A percentile compares a stretch with the other conserved stretches of the same genome.
Evolutionary conservation across 2,113 vertebrate species (phyloP).

Genomic region (Rynchops niger): DNA sequence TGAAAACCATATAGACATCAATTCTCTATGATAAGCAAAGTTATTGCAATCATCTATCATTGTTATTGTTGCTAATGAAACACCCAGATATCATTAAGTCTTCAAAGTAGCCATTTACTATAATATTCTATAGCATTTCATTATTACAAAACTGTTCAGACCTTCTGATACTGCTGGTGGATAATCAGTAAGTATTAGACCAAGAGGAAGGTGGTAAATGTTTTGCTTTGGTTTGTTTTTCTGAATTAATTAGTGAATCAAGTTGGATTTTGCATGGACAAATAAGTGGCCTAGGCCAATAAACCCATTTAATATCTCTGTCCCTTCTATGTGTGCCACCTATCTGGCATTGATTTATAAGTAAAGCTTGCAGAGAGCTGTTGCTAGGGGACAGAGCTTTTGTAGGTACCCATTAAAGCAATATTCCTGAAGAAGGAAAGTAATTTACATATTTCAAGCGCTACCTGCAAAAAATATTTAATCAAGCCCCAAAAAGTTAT

Average conservation of each 20-base stretch:
- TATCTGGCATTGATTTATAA: constrained; percentile 35
- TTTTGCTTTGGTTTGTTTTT: neutral
- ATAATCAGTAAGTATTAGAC: neutral
- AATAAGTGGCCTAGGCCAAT: neutral
- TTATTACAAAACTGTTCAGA: neutral
- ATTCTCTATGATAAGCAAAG: neutral
- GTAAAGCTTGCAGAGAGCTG: constrained; percentile 4
- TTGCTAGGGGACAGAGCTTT: constrained; percentile 63
- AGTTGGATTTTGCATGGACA: neutral
- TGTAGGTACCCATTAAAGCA: neutral
- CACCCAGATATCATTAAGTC: neutral
- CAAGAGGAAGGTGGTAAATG: neutral
- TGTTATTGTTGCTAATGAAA: neutral
- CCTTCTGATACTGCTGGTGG: neutral
- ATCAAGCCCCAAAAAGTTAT: neutral
- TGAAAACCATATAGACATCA: neutral
- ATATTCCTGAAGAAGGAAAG: constrained; percentile 18
- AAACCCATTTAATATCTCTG: neutral
- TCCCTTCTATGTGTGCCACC: neutral
- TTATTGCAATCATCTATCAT: neutral
- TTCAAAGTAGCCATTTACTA: neutral
- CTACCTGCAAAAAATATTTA: neutral
- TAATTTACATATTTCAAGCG: constrained; percentile 35
- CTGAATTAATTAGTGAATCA: neutral
- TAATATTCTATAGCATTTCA: neutral